Conservation (phyloP, 2,797 vertebrate species). For the Micrastur ruficollis region DNA sequence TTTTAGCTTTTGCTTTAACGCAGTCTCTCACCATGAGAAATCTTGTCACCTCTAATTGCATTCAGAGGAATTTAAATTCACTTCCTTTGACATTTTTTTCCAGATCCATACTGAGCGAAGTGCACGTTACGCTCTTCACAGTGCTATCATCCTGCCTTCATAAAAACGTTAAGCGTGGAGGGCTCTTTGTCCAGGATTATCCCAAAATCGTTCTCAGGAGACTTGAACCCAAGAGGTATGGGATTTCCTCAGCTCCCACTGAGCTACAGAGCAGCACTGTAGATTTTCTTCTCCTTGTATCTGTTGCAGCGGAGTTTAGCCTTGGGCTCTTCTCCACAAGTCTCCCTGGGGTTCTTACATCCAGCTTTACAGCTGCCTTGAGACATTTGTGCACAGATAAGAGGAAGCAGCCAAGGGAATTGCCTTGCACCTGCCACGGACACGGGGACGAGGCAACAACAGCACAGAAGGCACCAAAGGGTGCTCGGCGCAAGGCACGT, state of each 20-base stretch:
- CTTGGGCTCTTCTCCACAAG: neutral
- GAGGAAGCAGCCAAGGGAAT: neutral
- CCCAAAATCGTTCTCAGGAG: neutral
- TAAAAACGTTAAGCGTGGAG: neutral
- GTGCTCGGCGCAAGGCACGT: neutral
- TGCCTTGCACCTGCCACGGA: neutral
- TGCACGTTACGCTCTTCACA: neutral
- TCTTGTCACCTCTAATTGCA: constrained; percentile 63
- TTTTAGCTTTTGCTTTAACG: constrained; percentile 53
- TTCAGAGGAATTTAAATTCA: constrained; percentile 67
- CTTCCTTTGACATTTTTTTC: constrained; percentile 63
- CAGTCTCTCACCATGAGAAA: constrained; percentile 60
- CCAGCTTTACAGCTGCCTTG: neutral
- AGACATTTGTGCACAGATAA: neutral
- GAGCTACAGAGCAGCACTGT: neutral
- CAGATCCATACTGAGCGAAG: constrained; percentile 36
- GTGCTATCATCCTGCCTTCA: neutral
- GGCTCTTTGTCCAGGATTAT: constrained; percentile 23
- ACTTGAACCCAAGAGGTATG: neutral
- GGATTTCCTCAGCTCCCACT: neutral
- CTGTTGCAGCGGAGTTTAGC: neutral
- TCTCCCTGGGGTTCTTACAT: neutral
- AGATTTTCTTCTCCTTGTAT: neutral
- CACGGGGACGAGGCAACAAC: neutral
- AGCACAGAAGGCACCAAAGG: neutral